Percentiles rank a stretch among this genome's conserved stretches.
Conservation (phyloP, 2,113 vertebrate genomes). For the Acrocephalus arundinaceus region DNA sequence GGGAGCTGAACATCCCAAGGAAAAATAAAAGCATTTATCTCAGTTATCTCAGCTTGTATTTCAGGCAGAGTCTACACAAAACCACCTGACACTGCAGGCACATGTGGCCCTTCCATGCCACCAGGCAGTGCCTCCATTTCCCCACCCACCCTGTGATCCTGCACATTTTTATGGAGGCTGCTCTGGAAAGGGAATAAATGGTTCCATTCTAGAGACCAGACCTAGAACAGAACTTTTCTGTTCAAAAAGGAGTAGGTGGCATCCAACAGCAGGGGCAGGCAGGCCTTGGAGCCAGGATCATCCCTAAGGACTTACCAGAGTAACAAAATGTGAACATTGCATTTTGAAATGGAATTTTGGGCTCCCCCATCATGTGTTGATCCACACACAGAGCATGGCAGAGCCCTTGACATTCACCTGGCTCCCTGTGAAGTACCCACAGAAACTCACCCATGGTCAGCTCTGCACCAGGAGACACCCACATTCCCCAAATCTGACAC, state of each 20-base stretch:
- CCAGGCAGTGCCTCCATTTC: background rate
- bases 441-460: rapidly evolving
- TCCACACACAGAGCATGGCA: background rate
- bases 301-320: background rate
- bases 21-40: background rate
- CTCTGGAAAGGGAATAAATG: background rate
- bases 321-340: background rate
- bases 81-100: background rate
- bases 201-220: background rate
- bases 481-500: background rate
- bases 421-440: rapidly evolving
- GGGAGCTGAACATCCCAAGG: background rate
- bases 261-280: background rate
- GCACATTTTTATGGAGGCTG: background rate
- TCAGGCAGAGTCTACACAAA: background rate
- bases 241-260: background rate
- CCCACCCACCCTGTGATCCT: background rate
- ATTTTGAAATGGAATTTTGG: background rate
- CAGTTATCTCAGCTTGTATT: background rate
- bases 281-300: background rate
- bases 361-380: background rate
- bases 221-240: background rate
- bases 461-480: background rate
- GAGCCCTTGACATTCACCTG: background rate
- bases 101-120: background rate